Evolutionary conservation across 2,113 vertebrate species (phyloP).

Genomic region (Picathartes gymnocephalus): DNA sequence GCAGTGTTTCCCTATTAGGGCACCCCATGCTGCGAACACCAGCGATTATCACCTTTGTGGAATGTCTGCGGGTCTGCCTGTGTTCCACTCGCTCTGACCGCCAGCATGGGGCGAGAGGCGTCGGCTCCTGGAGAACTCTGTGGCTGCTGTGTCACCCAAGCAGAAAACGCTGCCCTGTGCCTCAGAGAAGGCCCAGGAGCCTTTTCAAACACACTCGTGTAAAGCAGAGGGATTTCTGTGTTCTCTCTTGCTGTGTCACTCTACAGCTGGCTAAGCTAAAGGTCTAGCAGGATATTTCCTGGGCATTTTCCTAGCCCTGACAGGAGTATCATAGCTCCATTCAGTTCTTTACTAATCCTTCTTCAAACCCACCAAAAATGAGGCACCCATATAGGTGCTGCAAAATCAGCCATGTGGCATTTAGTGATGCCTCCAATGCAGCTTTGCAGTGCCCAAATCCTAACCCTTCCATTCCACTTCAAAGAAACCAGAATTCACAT

Average conservation of each 20-base stretch:
- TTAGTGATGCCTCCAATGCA: not conserved
- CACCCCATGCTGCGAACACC: constrained; percentile 75
- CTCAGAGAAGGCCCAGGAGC: not conserved
- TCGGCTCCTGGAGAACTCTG: constrained; percentile 39
- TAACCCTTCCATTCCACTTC: not conserved
- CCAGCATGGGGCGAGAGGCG: constrained; percentile 70
- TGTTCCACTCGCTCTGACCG: constrained; percentile 81
- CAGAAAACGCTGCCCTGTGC: not conserved
- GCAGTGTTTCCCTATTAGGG: constrained; percentile 73
- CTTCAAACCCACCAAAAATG: not conserved
- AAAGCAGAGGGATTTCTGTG: not conserved
- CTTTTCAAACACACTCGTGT: not conserved
- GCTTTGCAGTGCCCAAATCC: not conserved
- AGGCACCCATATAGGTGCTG: fast-evolving
- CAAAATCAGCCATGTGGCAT: fast-evolving
- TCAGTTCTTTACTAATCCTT: not conserved
- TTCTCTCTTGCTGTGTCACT: not conserved
- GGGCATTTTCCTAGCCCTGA: not conserved
- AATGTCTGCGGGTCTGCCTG: constrained; percentile 73
- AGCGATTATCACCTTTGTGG: constrained; percentile 83
- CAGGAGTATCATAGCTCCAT: not conserved
- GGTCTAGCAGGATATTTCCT: not conserved
- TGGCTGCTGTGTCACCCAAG: not conserved
- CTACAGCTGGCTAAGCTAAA: not conserved
- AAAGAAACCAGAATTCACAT: not conserved